These are phyloP conservation scores for Anabas testudineus DNA, from an alignment of 2,797 vertebrate species.

Conservation along the genomic window DNA sequence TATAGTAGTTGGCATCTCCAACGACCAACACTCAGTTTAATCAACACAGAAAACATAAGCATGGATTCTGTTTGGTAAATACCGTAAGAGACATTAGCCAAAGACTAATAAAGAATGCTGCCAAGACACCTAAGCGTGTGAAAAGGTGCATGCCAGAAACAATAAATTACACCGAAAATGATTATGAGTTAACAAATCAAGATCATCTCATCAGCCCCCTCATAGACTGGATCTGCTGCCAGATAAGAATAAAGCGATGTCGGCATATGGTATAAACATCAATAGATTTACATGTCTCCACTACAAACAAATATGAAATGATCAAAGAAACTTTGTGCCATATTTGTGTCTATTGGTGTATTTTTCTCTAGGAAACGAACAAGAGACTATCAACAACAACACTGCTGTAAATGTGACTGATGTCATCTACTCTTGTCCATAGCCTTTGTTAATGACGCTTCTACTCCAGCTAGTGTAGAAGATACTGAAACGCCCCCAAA, in stretches of 20 bases:
- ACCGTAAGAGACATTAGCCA: constrained; percentile 13
- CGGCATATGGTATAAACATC: constrained; percentile 10
- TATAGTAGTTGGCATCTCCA: not conserved
- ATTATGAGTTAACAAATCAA: constrained; percentile 37
- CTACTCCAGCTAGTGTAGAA: constrained; percentile 45
- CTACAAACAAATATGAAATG: constrained; percentile 9
- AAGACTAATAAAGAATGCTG: constrained; percentile 6
- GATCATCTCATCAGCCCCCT: constrained; percentile 39
- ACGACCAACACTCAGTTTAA: not conserved
- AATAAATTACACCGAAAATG: constrained; percentile 46
- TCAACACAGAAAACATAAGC: constrained; percentile 8
- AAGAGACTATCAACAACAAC: constrained; percentile 16
- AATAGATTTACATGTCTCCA: not conserved
- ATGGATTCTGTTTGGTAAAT: constrained; percentile 12
- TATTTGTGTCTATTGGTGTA: constrained; percentile 1
- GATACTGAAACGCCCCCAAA: constrained; percentile 37
- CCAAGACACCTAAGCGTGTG: constrained; percentile 27
- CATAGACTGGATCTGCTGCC: constrained; percentile 9
- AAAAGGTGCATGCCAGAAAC: constrained; percentile 20
- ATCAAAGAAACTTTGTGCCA: not conserved
- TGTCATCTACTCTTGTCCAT: constrained; percentile 27
- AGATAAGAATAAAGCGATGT: constrained; percentile 26
- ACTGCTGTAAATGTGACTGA: constrained; percentile 37
- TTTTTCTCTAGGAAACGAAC: constrained; percentile 16
- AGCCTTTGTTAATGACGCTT: constrained; percentile 34